Evolutionary conservation across 2,888 invertebrate species (phyloP), one percentile per base, ranked within the genome.

Genomic region (Ceramica pisi): DNA sequence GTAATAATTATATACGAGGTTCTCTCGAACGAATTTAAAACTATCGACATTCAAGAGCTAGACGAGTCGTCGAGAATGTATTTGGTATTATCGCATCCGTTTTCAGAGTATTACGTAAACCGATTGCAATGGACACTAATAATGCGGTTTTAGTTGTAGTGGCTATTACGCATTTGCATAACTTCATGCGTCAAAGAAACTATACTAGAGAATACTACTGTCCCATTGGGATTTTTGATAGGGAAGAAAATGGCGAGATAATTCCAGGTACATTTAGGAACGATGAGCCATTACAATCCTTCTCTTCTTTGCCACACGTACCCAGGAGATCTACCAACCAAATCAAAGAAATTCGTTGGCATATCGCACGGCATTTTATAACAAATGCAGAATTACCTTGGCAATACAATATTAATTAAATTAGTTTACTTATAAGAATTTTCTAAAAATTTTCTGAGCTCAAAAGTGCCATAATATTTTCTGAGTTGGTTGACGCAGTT

Each of bases 1-100:
- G 84, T 48, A 71, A 59, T 56, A 78, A 69, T 73, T 75, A 83
- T 66, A 74, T 61, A 67, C 61, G n/a, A n/a, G n/a, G n/a, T n/a
- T n/a, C n/a, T n/a, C n/a, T n/a, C n/a, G n/a, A n/a, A n/a, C n/a
- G n/a, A n/a, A n/a, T n/a, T n/a, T n/a, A n/a, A n/a, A n/a, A n/a
- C n/a, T n/a, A n/a, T n/a, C n/a, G n/a, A n/a, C n/a, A n/a, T n/a
- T n/a, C n/a, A n/a, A n/a, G n/a, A n/a, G n/a, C n/a, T n/a, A n/a
- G n/a, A n/a, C n/a, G n/a, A n/a, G n/a, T n/a, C n/a, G n/a, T n/a
- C n/a, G n/a, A n/a, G 61, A 85, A 44, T 44, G 14, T 44, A 44
- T 44, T 44, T 44, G 44, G 44, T 44, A 44, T 44, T 44, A 44
- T 44, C 44, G 44, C 44, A 44, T 44, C 44, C 44, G 44, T 44